phyloP scores from a whole-genome alignment of 2,888 invertebrate species.

The Argynnis bischoffii region DNA sequence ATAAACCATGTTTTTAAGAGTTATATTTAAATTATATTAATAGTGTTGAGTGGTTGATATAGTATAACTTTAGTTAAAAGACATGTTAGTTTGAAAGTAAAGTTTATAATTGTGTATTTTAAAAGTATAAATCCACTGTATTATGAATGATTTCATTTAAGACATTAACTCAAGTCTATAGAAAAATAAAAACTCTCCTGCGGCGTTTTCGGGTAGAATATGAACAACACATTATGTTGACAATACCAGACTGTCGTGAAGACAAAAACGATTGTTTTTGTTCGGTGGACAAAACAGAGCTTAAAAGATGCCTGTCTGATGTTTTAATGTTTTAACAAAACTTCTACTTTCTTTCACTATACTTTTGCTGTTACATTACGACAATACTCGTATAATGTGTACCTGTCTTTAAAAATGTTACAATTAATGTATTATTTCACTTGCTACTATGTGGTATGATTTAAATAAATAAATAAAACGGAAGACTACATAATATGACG shows the following conservation, averaged over 20 bases:
- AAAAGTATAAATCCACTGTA: too few relatives aligned
- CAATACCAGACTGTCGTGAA: not conserved
- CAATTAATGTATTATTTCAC: too few relatives aligned
- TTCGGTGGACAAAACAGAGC: slow-evolving; percentile 5
- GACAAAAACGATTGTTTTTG: slow-evolving; percentile 22
- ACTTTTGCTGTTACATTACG: not conserved
- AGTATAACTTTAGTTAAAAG: not conserved
- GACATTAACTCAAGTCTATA: too few relatives aligned
- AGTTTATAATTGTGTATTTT: too few relatives aligned
- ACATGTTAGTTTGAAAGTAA: not conserved
- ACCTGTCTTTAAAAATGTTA: too few relatives aligned
- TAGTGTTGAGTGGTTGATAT: not conserved
- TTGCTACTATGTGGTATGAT: too few relatives aligned
- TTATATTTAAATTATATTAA: not conserved
- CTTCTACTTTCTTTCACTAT: slow-evolving; percentile 1
- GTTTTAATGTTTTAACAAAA: not conserved
- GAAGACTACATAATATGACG: too few relatives aligned
- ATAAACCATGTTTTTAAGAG: slow-evolving; percentile 10
- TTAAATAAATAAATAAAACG: too few relatives aligned
- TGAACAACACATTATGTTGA: slow-evolving; percentile 16
- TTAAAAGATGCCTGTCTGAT: slow-evolving; percentile 11
- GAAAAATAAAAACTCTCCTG: too few relatives aligned
- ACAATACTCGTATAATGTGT: not conserved
- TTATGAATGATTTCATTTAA: too few relatives aligned
- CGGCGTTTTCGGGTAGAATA: slow-evolving; percentile 3